Conservation (phyloP, 2,888 invertebrate genomes). For the Leptarthrus brevirostris region DNA sequence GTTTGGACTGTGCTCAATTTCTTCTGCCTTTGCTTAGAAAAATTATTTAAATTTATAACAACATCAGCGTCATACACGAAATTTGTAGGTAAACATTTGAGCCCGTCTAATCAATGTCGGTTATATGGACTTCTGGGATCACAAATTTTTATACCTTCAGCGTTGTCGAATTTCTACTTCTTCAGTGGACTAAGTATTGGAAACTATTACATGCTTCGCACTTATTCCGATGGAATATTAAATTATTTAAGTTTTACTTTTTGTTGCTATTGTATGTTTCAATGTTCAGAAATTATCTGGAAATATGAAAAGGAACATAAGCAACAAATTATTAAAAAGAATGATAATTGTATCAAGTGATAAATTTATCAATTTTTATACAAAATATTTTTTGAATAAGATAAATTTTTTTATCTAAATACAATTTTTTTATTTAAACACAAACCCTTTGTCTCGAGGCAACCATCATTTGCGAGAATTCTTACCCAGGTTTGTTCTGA, state of each 20-base stretch:
- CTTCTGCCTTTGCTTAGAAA: constrained; percentile 80
- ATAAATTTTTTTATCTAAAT: no score
- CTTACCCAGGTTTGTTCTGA: no score
- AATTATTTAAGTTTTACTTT: constrained; percentile 63
- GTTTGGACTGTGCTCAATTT: constrained; percentile 92
- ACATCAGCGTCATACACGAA: constrained; percentile 58
- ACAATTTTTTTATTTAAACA: no score
- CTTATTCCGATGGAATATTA: constrained; percentile 65
- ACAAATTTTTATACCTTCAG: constrained; percentile 82
- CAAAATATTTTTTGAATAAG: no score
- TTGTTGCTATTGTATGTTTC: constrained; percentile 65
- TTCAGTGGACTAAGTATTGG: constrained; percentile 83
- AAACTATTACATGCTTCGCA: constrained; percentile 74
- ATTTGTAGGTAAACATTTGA: constrained; percentile 58
- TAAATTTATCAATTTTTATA: no score
- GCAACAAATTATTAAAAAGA: no score
- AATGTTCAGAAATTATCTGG: constrained; percentile 62
- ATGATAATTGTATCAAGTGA: no score
- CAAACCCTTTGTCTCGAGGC: no score
- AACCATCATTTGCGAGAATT: no score
- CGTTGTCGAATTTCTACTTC: constrained; percentile 89
- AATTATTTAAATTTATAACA: constrained; percentile 69
- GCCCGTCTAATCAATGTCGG: constrained; percentile 69
- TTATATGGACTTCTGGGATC: constrained; percentile 76
- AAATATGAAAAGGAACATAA: constrained; percentile 28